phyloP scores from a whole-genome alignment of 2,113 vertebrate species.

The Chlamydotis undulata region DNA sequence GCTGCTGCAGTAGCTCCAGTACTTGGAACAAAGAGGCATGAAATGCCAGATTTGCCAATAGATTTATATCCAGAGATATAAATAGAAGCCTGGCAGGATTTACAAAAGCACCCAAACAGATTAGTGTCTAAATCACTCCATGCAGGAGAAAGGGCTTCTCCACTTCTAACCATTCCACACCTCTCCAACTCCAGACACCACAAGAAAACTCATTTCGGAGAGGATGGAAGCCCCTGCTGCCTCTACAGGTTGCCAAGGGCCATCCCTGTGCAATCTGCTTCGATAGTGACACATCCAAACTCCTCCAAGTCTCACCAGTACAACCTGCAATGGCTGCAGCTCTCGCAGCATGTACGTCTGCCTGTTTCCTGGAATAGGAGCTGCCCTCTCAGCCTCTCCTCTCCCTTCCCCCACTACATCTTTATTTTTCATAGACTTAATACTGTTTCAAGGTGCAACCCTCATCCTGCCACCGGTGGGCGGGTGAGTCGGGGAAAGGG shows the following conservation, averaged over 20 bases:
- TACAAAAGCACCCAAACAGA: slow-evolving; percentile 24
- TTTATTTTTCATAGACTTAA: slow-evolving; percentile 60
- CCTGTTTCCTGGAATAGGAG: slow-evolving; percentile 35
- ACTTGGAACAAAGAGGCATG: background rate
- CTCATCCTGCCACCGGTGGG: slow-evolving; percentile 57
- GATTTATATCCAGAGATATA: slow-evolving; percentile 40
- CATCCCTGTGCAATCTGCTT: background rate
- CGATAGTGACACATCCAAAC: background rate
- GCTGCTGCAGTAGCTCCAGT: background rate
- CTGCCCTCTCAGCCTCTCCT: slow-evolving; percentile 15
- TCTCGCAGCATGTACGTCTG: background rate
- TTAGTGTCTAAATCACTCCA: slow-evolving; percentile 18
- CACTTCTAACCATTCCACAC: slow-evolving; percentile 13
- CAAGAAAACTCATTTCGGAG: background rate
- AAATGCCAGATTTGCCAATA: slow-evolving; percentile 40
- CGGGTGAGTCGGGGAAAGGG: slow-evolving; percentile 65
- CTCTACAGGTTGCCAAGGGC: background rate
- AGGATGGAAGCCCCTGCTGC: background rate
- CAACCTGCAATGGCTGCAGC: background rate
- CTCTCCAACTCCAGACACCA: slow-evolving; percentile 34
- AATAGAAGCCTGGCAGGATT: slow-evolving; percentile 48
- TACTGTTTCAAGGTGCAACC: slow-evolving; percentile 51
- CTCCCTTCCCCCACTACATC: slow-evolving; percentile 50
- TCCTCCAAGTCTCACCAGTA: background rate
- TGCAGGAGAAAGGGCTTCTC: slow-evolving; percentile 5